Percentiles rank a stretch among this genome's conserved stretches.
phyloP scores from a whole-genome alignment of 2,888 invertebrate species.

The Embidobia sp. region DNA sequence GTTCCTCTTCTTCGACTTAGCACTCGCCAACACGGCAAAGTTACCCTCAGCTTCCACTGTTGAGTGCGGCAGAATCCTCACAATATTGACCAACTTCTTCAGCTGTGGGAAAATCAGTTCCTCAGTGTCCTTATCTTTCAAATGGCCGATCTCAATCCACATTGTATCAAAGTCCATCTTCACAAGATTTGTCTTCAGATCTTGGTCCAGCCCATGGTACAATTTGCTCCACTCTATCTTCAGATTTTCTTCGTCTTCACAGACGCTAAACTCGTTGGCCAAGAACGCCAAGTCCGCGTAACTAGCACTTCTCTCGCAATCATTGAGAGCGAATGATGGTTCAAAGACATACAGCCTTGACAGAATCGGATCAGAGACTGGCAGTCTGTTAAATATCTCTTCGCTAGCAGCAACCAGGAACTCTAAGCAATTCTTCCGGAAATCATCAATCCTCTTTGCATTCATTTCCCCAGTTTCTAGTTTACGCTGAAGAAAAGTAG shows the following conservation, averaged over 20 bases:
- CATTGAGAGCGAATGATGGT: constrained; percentile 28
- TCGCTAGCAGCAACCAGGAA: constrained; percentile 37
- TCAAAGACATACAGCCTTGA: constrained; percentile 39
- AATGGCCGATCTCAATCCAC: constrained; percentile 46
- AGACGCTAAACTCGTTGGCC: constrained; percentile 38
- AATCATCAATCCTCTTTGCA: not conserved
- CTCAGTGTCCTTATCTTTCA: constrained; percentile 14
- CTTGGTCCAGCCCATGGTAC: constrained; percentile 29
- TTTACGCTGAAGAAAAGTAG: constrained; percentile 18
- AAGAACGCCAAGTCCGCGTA: constrained; percentile 24
- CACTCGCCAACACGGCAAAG: constrained; percentile 37
- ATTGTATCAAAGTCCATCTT: constrained; percentile 52
- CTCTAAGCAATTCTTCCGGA: constrained; percentile 14
- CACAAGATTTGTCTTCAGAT: constrained; percentile 11
- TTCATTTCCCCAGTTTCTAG: constrained; percentile 12
- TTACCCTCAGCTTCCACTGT: constrained; percentile 48
- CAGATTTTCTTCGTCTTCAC: constrained; percentile 27
- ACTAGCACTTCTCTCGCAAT: constrained; percentile 24
- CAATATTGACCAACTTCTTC: constrained; percentile 38
- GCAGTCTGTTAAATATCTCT: constrained; percentile 32
- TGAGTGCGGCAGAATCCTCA: constrained; percentile 53
- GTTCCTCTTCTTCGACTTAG: constrained; percentile 46
- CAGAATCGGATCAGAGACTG: constrained; percentile 32
- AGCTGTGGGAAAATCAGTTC: constrained; percentile 30
- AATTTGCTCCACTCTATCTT: constrained; percentile 36